These are phyloP conservation scores for Trichacis sp. DNA, from an alignment of 2,888 invertebrate species.

Conservation along the genomic window DNA sequence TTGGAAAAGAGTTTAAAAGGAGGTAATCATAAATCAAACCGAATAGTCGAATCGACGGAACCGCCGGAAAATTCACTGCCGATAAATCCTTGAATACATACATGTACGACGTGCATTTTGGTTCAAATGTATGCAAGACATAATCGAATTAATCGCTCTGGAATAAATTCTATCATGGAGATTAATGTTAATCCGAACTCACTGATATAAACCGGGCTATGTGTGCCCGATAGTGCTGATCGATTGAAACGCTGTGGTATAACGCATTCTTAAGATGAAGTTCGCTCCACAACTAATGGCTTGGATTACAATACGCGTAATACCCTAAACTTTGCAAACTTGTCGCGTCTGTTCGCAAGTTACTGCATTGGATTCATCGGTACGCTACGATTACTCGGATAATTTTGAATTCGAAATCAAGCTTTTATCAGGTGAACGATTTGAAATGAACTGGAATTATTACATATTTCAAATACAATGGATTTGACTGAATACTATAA, in stretches of 20 bases:
- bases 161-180: constrained; percentile 4
- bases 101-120: background rate
- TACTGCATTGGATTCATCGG: background rate
- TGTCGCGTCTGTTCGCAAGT: constrained; percentile 5
- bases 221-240: constrained; percentile 10
- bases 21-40: constrained; percentile 6
- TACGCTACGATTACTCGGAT: background rate
- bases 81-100: background rate
- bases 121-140: constrained; percentile 6
- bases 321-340: background rate
- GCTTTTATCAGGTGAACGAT: too few relatives aligned
- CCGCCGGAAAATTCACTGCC: background rate
- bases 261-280: constrained; percentile 14
- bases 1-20: background rate
- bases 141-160: constrained; percentile 14
- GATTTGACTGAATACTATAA: too few relatives aligned
- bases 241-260: constrained; percentile 1
- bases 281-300: constrained; percentile 14
- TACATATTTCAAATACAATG: too few relatives aligned
- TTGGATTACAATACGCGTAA: constrained; percentile 9
- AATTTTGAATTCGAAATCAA: background rate
- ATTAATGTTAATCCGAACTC: constrained; percentile 15
- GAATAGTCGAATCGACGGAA: background rate
- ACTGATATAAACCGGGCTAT: constrained; percentile 5
- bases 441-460: too few relatives aligned